A percentile compares a stretch with the other conserved stretches of the same genome.
phyloP scores from a whole-genome alignment of 2,113 vertebrate species.

The Gasterosteus nipponicus region DNA sequence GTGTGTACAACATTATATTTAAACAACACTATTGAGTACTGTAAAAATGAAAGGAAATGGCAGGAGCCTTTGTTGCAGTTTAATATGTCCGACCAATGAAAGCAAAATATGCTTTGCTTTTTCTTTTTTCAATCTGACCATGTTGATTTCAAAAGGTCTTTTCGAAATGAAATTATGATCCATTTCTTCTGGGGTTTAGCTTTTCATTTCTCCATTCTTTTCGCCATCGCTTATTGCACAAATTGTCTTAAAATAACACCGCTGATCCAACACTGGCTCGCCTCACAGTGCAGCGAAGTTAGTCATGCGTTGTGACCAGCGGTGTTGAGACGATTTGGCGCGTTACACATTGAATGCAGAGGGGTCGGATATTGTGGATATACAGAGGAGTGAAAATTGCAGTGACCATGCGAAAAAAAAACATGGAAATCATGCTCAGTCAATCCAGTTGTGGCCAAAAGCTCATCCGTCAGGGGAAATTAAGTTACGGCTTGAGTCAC shows the following conservation, averaged over 20 bases:
- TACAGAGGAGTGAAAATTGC: background rate
- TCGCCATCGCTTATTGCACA: background rate
- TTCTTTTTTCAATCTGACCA: background rate
- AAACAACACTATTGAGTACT: conserved; percentile 6
- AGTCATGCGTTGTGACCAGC: background rate
- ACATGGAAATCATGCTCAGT: conserved; percentile 22
- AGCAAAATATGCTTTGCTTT: conserved; percentile 18
- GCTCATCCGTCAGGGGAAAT: conserved; percentile 43
- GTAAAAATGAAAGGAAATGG: conserved; percentile 25
- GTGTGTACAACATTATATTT: conserved; percentile 15
- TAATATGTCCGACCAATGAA: conserved; percentile 28
- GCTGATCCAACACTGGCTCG: conserved; percentile 7
- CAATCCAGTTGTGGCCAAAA: conserved; percentile 23
- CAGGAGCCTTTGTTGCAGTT: conserved; percentile 1
- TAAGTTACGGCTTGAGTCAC: conserved; percentile 15
- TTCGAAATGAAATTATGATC: background rate
- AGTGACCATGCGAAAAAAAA: conserved; percentile 8
- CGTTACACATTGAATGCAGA: conserved; percentile 1
- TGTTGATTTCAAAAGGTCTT: conserved; percentile 20
- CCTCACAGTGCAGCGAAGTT: conserved; percentile 18
- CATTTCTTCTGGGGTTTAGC: conserved; percentile 6
- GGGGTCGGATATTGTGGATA: conserved; percentile 2
- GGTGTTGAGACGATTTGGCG: conserved; percentile 10
- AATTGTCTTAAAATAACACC: conserved; percentile 9
- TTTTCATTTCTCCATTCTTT: background rate